Evolutionary conservation across 1,140 invertebrate genomes (phyloP).

Genomic region (Ceratina japonica): DNA sequence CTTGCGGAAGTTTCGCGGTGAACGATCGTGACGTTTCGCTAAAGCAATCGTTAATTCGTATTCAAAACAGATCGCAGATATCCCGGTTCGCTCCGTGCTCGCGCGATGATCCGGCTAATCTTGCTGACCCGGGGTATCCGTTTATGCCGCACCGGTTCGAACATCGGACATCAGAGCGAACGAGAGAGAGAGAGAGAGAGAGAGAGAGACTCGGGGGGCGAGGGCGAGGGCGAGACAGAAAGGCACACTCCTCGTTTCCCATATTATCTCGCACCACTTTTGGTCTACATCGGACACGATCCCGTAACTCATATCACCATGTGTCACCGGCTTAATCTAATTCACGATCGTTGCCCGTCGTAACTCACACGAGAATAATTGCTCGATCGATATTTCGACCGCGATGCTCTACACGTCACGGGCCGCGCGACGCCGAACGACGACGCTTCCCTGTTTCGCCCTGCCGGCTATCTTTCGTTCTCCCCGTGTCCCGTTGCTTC

Average conservation of each 20-base stretch:
- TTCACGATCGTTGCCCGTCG: slow-evolving; percentile 73
- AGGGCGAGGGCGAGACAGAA: slow-evolving; percentile 42
- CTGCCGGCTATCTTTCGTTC: slow-evolving; percentile 36
- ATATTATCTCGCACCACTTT: slow-evolving; percentile 55
- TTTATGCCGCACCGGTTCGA: slow-evolving; percentile 26
- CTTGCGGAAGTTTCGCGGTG: neutral
- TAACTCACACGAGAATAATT: slow-evolving; percentile 76
- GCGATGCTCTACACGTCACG: slow-evolving; percentile 45
- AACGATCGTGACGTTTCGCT: slow-evolving; percentile 22
- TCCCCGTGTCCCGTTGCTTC: neutral
- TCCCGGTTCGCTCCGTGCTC: slow-evolving; percentile 47
- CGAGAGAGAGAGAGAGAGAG: neutral
- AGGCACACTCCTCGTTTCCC: slow-evolving; percentile 55
- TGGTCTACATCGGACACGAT: slow-evolving; percentile 57
- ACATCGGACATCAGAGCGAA: neutral
- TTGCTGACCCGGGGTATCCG: slow-evolving; percentile 47
- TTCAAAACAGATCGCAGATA: slow-evolving; percentile 53
- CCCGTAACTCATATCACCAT: slow-evolving; percentile 75
- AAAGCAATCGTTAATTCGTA: slow-evolving; percentile 50
- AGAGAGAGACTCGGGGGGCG: slow-evolving; percentile 12
- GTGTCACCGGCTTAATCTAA: slow-evolving; percentile 75
- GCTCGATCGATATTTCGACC: slow-evolving; percentile 70
- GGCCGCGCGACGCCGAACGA: neutral
- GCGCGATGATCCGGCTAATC: slow-evolving; percentile 57
- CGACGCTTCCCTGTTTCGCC: slow-evolving; percentile 14